phyloP scores from a whole-genome alignment of 2,888 invertebrate species.

The Lymantria monacha region DNA sequence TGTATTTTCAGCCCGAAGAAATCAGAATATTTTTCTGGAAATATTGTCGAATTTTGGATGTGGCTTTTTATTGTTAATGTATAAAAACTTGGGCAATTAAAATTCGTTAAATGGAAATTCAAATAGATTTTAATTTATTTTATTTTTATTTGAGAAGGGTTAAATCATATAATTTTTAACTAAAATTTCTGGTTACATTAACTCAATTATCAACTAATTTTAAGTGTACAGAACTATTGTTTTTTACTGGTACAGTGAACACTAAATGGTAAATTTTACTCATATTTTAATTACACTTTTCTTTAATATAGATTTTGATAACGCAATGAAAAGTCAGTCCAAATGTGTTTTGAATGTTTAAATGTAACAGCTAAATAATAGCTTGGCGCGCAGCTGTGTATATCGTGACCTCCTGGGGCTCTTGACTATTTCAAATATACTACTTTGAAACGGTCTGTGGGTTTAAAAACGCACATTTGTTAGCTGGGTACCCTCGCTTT shows the following conservation, averaged over 20 bases:
- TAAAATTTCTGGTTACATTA: too few species aligned
- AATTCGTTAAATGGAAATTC: neutral
- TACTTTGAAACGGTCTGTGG: conserved; percentile 46
- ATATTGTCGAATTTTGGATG: conserved; percentile 5
- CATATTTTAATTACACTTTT: too few species aligned
- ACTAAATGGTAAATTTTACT: too few species aligned
- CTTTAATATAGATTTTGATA: too few species aligned
- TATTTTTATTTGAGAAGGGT: too few species aligned
- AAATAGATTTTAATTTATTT: too few species aligned
- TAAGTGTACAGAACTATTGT: too few species aligned
- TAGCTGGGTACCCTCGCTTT: conserved; percentile 64
- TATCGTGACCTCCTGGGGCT: conserved; percentile 75
- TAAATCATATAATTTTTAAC: too few species aligned
- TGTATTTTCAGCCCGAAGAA: conserved; percentile 19
- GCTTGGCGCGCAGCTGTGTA: conserved; percentile 78
- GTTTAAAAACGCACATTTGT: conserved; percentile 50
- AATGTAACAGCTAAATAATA: conserved; percentile 73
- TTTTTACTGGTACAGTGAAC: too few species aligned
- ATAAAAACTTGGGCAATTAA: neutral
- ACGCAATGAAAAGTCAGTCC: neutral
- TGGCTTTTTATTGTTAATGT: conserved; percentile 15
- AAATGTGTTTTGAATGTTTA: conserved; percentile 27
- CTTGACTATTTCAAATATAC: conserved; percentile 47
- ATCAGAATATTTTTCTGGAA: conserved; percentile 8
- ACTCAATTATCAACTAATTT: too few species aligned